These are phyloP conservation scores for Palaemon carinicauda DNA, from an alignment of 1,140 invertebrate species.

Conservation along the genomic window DNA sequence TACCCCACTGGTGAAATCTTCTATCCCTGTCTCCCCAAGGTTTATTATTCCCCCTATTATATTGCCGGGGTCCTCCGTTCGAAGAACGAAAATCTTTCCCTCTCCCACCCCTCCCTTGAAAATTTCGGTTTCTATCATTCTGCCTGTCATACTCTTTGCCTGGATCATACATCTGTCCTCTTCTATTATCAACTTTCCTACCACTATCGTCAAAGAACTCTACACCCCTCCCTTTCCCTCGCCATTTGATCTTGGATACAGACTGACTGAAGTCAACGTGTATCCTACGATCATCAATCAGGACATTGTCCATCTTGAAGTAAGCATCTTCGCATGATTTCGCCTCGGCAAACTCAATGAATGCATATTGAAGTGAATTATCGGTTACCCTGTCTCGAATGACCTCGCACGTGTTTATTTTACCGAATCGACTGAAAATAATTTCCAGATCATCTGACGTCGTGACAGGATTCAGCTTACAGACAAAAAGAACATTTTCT, in stretches of 20 bases:
- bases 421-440: conserved; percentile 97
- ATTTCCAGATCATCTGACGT: conserved; percentile 97
- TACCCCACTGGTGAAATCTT: no score
- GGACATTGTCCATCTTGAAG: conserved; percentile 99
- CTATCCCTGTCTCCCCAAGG: no score
- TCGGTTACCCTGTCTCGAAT: conserved; percentile 92
- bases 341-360: conserved; percentile 96
- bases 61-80: no score
- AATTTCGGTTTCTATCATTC: background rate
- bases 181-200: conserved; percentile 27
- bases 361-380: conserved; percentile 98
- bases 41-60: no score
- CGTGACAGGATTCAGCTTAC: conserved; percentile 99
- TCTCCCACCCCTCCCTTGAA: background rate
- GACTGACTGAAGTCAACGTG: conserved; percentile 99
- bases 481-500: conserved; percentile 99
- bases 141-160: background rate
- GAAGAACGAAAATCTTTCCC: no score
- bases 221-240: conserved; percentile 73
- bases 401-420: conserved; percentile 94
- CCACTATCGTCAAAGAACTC: conserved; percentile 54
- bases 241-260: conserved; percentile 90
- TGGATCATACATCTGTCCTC: background rate
- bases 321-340: conserved; percentile 97
- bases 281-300: conserved; percentile 98